Base-by-base conservation (phyloP, 2,113 vertebrate genomes). In the Strix uralensis region DNA sequence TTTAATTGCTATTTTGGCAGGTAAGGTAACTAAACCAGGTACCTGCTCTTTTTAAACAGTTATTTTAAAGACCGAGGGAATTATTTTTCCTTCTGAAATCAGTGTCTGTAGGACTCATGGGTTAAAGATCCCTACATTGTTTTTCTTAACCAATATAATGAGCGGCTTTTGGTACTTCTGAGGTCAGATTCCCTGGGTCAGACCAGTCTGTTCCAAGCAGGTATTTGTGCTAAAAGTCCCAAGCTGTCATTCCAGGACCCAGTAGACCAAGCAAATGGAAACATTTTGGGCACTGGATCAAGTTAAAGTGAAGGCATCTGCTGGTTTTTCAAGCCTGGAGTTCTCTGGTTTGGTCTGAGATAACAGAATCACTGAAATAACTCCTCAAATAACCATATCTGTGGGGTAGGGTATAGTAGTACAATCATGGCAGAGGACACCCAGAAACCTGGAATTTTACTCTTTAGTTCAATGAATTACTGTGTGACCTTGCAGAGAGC, bases 131-230 rank as follows among this genome's bases (percentile, higher is more conserved):
- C 8, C 16, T 19, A 5, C 7, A 1, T 7, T 17, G 19, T 8
- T 19, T 52, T 73, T 55, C 44, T 25, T 82, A 26, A 25, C 11
- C 16, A 11, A 1, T 27, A 12, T 15, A 2, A 5, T 0, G 0
- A 46, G 44, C 4, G 29, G 11, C 11, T 94, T 66, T 71, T 62
- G 38, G 40, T 52, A 16, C 13, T 46, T 65, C 42, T 78, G 55
- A 49, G 25, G 17, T 52, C 25, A 40, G 34, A 46, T 40, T 80
- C 36, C 15, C 42, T 16, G 40, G 25, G 20, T 49, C 25, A 62
- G 54, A 46, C 6, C 12, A 26, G 20, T 23, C n/a, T 67, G 19
- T 13, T 84, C 42, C 3, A 3, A 27, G 55, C 7, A 25, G 2
- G 10, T 13, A 10, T 42, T 34, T 80, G 32, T 70, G 36, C 66